phyloP scores from a whole-genome alignment of 2,888 invertebrate species.

The Drosophila merina region DNA sequence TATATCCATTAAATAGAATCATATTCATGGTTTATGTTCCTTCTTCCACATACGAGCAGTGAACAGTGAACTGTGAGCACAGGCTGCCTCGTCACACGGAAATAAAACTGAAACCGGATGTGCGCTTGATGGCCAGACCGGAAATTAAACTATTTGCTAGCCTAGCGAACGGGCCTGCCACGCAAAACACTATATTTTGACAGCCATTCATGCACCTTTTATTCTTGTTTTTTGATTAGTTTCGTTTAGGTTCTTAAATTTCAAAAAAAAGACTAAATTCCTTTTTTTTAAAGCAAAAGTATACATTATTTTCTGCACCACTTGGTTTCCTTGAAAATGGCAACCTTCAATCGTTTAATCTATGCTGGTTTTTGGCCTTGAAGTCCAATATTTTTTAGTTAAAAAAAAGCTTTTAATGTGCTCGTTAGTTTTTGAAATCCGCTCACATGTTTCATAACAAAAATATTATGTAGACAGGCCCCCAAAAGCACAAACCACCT shows the following conservation, averaged over 20 bases:
- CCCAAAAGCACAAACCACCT: background rate
- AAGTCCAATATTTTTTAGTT: background rate
- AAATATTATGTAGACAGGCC: background rate
- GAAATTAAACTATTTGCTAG: constrained; percentile 76
- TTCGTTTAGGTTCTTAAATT: background rate
- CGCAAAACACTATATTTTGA: constrained; percentile 31
- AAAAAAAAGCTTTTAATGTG: background rate
- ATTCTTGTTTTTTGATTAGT: background rate
- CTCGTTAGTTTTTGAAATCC: background rate
- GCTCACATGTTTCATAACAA: background rate
- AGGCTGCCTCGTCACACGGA: constrained; percentile 48
- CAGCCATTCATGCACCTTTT: constrained; percentile 5
- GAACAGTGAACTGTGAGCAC: constrained; percentile 20
- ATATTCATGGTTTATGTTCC: constrained; percentile 3
- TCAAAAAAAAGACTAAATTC: background rate
- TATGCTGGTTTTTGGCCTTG: too few species aligned
- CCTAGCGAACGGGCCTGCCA: constrained; percentile 37
- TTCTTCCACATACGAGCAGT: constrained; percentile 6
- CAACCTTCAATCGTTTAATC: too few species aligned
- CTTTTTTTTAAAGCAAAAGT: too few species aligned
- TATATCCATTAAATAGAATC: constrained; percentile 4
- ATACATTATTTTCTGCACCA: too few species aligned
- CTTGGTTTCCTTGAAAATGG: too few species aligned
- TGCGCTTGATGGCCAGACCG: constrained; percentile 62
- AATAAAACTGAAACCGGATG: constrained; percentile 78